Evolutionary conservation across 1,140 invertebrate genomes (phyloP).

Genomic region (Pemphigus obesinymphae): DNA sequence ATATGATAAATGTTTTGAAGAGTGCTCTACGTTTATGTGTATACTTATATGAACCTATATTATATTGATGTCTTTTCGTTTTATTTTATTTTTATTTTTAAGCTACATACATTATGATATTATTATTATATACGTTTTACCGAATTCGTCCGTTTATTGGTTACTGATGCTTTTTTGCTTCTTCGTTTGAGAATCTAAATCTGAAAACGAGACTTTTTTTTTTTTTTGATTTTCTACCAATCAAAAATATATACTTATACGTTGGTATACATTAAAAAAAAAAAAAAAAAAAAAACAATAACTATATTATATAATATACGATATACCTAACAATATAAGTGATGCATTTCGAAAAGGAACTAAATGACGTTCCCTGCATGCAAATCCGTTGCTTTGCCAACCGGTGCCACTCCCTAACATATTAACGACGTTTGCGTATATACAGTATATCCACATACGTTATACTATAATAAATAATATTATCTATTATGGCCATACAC

Average conservation of each 20-base stretch:
- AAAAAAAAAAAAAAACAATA: background rate
- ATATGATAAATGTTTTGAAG: conserved; percentile 27
- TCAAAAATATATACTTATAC: background rate
- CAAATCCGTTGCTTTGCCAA: conserved; percentile 39
- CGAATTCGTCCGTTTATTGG: background rate
- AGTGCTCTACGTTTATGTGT: conserved; percentile 21
- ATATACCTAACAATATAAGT: background rate
- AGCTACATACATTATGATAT: background rate
- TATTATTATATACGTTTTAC: background rate
- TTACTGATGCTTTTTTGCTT: conserved; percentile 24
- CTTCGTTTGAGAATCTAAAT: conserved; percentile 31
- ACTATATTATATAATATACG: background rate
- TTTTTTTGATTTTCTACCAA: background rate
- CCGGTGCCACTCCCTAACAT: conserved; percentile 17
- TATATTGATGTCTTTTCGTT: conserved; percentile 6
- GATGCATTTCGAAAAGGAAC: conserved; percentile 34
- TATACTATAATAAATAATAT: background rate
- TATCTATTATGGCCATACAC: background rate
- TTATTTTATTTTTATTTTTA: background rate
- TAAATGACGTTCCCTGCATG: conserved; percentile 41
- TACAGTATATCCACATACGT: background rate
- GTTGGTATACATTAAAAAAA: background rate
- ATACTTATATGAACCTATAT: background rate
- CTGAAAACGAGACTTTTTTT: background rate
- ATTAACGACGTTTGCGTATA: background rate